Evolutionary conservation across 2,113 vertebrate genomes (phyloP).

Genomic region (Neodontobutis hainanensis): DNA sequence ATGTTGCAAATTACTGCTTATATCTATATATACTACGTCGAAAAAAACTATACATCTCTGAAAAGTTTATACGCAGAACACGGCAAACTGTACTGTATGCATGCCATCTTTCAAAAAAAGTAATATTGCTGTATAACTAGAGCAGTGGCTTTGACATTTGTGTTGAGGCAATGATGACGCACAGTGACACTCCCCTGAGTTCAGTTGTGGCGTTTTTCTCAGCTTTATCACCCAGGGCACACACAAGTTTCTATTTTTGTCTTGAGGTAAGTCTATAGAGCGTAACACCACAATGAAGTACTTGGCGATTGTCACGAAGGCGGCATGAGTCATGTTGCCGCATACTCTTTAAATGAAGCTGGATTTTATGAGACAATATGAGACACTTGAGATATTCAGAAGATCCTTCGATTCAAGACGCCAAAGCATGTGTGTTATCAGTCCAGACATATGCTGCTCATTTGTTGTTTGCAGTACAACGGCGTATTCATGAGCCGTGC

Average conservation of each 20-base stretch:
- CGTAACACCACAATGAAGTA: neutral
- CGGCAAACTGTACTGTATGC: neutral
- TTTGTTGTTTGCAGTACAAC: conserved; percentile 76
- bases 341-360: conserved; percentile 20
- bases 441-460: conserved; percentile 59
- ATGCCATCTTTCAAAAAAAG: conserved; percentile 1
- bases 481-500: conserved; percentile 75
- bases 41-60: too few species aligned
- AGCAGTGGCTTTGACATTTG: neutral
- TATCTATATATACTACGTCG: too few species aligned
- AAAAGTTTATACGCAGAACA: neutral
- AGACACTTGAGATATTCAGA: neutral
- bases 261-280: neutral
- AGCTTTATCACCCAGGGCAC: neutral
- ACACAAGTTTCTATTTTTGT: neutral
- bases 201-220: neutral
- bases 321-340: conserved; percentile 16
- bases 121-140: conserved; percentile 7
- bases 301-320: neutral
- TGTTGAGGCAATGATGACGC: neutral
- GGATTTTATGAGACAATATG: conserved; percentile 16
- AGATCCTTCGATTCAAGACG: conserved; percentile 35
- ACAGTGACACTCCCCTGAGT: neutral
- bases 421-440: conserved; percentile 46
- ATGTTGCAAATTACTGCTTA: too few species aligned